Evolutionary conservation across 2,888 invertebrate genomes (phyloP).

Genomic region (Charanyca ferruginea): DNA sequence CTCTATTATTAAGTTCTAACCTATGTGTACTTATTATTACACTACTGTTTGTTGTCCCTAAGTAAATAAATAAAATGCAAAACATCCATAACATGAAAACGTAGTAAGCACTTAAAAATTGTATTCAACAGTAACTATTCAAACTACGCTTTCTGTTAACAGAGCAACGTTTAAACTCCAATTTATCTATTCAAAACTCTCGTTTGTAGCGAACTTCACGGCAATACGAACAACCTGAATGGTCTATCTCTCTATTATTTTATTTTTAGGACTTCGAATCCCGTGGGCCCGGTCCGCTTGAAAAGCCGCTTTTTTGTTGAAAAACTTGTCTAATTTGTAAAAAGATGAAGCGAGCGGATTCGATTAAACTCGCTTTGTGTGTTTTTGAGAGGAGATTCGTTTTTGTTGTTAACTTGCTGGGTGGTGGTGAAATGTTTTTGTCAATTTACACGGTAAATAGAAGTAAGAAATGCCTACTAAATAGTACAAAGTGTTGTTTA

Average conservation of each 20-base stretch:
- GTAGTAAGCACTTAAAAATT: neutral
- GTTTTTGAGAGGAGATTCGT: conserved; percentile 30
- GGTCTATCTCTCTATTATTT: conserved; percentile 49
- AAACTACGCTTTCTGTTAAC: conserved; percentile 12
- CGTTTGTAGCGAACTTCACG: conserved; percentile 23
- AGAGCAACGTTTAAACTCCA: conserved; percentile 27
- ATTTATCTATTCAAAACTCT: conserved; percentile 27
- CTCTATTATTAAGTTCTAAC: no score
- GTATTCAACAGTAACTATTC: neutral
- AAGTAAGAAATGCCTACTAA: neutral
- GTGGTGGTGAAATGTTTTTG: neutral
- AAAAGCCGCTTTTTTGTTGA: conserved; percentile 39
- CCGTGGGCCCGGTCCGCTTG: conserved; percentile 25
- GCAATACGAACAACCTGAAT: conserved; percentile 39
- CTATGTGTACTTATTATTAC: no score
- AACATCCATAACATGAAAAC: neutral
- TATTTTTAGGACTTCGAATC: conserved; percentile 50
- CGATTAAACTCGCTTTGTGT: conserved; percentile 25
- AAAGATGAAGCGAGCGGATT: conserved; percentile 32
- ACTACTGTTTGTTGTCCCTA: no score
- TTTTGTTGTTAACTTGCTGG: neutral
- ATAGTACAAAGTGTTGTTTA: no score
- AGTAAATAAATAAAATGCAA: no score
- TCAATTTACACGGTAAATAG: neutral
- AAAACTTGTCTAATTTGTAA: conserved; percentile 46